Percentiles rank a stretch among this genome's conserved stretches.
phyloP scores from a whole-genome alignment of 2,888 invertebrate genomes.

The Habroteleia sp. region DNA sequence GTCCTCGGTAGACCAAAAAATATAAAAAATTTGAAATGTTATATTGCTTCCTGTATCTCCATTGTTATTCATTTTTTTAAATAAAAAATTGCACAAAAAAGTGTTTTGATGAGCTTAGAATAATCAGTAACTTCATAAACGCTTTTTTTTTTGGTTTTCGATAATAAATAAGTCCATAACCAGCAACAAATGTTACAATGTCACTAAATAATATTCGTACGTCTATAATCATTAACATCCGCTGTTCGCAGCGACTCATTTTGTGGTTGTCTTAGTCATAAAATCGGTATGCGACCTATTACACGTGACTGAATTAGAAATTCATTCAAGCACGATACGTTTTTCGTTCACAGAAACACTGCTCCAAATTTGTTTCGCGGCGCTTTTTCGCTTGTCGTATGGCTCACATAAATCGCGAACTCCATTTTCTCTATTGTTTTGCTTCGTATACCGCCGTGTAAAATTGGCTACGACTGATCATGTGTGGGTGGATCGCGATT shows the following conservation, averaged over 20 bases:
- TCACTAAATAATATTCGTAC: constrained; percentile 33
- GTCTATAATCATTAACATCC: constrained; percentile 46
- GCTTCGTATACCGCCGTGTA: constrained; percentile 20
- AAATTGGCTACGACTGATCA: constrained; percentile 4
- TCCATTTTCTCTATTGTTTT: constrained; percentile 42
- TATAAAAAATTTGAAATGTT: too few species aligned
- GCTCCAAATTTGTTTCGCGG: neutral
- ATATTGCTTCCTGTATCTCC: too few species aligned
- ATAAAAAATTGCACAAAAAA: too few species aligned
- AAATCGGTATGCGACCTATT: constrained; percentile 58
- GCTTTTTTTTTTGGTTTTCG: constrained; percentile 4
- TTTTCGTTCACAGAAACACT: constrained; percentile 5
- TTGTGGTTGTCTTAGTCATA: constrained; percentile 50
- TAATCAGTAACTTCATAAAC: too few species aligned
- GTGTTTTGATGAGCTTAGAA: too few species aligned
- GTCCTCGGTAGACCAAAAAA: too few species aligned
- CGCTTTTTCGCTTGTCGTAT: neutral
- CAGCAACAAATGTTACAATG: constrained; percentile 6
- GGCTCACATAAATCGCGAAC: constrained; percentile 12
- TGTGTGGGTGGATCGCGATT: constrained; percentile 56
- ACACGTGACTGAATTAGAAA: constrained; percentile 55
- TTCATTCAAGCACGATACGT: constrained; percentile 11
- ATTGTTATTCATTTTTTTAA: too few species aligned
- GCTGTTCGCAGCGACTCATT: constrained; percentile 17
- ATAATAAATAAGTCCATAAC: constrained; percentile 21